A percentile compares a stretch with the other conserved stretches of the same genome.
Evolutionary conservation across 1,140 invertebrate species (phyloP).

Genomic region (Palaemon carinicauda): DNA sequence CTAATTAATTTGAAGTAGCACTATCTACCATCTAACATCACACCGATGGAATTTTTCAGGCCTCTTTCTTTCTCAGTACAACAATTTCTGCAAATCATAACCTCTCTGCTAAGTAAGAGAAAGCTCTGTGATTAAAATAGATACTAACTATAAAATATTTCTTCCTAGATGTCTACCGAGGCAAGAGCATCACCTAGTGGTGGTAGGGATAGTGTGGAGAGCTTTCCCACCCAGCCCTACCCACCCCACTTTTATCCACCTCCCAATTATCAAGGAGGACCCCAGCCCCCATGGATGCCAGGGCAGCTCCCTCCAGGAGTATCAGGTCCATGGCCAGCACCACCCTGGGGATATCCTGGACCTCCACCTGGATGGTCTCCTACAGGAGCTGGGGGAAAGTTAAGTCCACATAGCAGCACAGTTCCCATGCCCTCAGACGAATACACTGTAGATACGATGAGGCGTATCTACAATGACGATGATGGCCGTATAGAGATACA

Average conservation of each 20-base stretch:
- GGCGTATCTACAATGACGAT: slow-evolving; percentile 57
- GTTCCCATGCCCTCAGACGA: slow-evolving; percentile 34
- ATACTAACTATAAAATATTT: neutral
- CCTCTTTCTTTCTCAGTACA: too few species aligned
- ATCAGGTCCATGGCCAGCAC: too few species aligned
- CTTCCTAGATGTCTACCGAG: slow-evolving; percentile 26
- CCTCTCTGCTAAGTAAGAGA: too few species aligned
- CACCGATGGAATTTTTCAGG: too few species aligned
- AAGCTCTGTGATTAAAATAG: too few species aligned
- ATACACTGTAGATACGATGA: slow-evolving; percentile 57
- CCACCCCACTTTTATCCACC: slow-evolving; percentile 38
- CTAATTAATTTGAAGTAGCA: too few species aligned
- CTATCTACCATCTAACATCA: too few species aligned
- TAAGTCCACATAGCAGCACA: neutral
- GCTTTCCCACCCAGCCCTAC: slow-evolving; percentile 15
- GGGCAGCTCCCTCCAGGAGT: too few species aligned
- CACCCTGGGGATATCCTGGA: slow-evolving; percentile 20
- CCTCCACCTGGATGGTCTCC: slow-evolving; percentile 26
- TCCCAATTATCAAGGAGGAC: neutral
- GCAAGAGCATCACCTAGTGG: neutral
- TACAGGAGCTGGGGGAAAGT: neutral
- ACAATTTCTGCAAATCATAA: too few species aligned
- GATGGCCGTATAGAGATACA: slow-evolving; percentile 58
- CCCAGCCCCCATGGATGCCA: too few species aligned
- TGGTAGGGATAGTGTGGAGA: neutral